These are phyloP conservation scores for Notoglanidium macrostoma DNA, from an alignment of 2,797 vertebrate species.

Conservation along the genomic window DNA sequence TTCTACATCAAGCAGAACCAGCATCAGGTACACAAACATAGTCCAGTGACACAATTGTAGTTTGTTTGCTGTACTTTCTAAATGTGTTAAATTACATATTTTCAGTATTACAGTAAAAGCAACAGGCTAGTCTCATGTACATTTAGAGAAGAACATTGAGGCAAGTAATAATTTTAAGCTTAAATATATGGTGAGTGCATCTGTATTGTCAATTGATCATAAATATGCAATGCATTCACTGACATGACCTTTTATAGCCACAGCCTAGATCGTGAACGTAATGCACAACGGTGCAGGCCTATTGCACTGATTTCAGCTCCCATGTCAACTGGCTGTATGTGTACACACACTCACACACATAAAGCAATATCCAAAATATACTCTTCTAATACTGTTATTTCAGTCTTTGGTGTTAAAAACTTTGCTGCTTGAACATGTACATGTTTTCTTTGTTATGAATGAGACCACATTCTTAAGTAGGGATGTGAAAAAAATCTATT, in stretches of 20 bases:
- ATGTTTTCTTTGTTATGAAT: neutral
- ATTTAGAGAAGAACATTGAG: neutral
- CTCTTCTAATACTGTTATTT: neutral
- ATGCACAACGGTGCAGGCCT: constrained; percentile 35
- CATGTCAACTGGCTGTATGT: neutral
- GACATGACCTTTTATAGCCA: constrained; percentile 50
- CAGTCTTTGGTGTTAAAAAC: neutral
- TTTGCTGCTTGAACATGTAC: neutral
- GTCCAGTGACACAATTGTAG: neutral
- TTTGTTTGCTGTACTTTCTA: neutral
- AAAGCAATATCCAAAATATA: neutral
- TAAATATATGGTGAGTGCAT: constrained; percentile 17
- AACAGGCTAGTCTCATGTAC: neutral
- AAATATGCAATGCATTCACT: constrained; percentile 38
- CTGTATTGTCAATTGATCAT: neutral
- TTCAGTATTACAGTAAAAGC: neutral
- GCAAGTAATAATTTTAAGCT: neutral
- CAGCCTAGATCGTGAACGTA: constrained; percentile 43
- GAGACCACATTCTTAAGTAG: neutral
- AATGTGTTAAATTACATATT: neutral
- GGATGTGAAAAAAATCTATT: neutral
- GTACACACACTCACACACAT: neutral
- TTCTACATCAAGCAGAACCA: neutral
- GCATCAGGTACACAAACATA: neutral
- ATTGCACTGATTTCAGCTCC: neutral